Evolutionary conservation across 2,888 invertebrate species (phyloP), one percentile per base, ranked within the genome.

Genomic region (Eumerus sabulonum): DNA sequence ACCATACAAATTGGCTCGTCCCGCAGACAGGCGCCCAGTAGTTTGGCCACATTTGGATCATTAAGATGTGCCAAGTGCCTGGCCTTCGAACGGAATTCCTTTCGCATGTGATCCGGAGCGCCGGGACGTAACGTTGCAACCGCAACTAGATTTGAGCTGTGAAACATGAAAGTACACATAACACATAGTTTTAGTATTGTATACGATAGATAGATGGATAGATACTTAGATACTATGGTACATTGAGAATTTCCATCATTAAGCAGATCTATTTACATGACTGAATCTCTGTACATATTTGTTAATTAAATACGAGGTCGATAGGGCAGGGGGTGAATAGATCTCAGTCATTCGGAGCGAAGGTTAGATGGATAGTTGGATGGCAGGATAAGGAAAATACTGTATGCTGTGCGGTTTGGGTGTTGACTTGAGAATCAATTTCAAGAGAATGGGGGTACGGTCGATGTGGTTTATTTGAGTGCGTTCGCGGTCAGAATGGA

Each of bases 1-100:
- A 96, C 93, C 87, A 94, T 92, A 88, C 93, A 93, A 84, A 93
- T 91, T 59, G 95, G 94, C 85, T 94, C 93, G 82, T 93, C 92
- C 71, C 92, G 90, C 76, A 94, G 90, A 88, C 93, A 94, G 83
- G 93, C 93, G 82, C 94, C 95, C 82, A 95, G 90, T 83, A 95
- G 89, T 82, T 92, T 91, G 72, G 93, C 93, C 84, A 95, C 92
- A 88, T 95, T 94, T 56, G 92, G 91, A 90, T 93, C 94, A 85
- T 91, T 90, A 77, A 95, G 90, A 84, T 92, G 91, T 45, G 93
- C 91, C 88, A 95, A 90, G 82, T 92, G 91, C 86, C 92, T 92
- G 83, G 94, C 93, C 88, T 95, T 94, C 85, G 92, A 90, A 84
- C 92, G 91, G 87, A 95, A 95, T 84, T 94, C 94, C 84, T 91